Conservation (phyloP, 2,113 vertebrate species). For the Amblyornis subalaris region DNA sequence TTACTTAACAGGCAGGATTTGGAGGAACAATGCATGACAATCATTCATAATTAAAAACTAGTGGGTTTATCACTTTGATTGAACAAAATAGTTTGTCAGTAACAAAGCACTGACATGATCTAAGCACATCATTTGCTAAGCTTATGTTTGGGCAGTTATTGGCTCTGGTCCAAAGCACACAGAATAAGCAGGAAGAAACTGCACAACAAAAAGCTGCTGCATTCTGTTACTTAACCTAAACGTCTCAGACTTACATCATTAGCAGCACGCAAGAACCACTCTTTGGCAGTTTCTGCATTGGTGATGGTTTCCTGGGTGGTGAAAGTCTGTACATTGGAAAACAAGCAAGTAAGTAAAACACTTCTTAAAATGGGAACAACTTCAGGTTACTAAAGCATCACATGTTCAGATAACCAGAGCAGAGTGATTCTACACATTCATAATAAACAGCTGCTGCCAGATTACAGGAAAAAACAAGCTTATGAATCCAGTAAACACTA, state of each 20-base stretch:
- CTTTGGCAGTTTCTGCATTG: constrained; percentile 92
- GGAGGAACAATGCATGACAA: neutral
- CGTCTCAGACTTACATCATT: constrained; percentile 81
- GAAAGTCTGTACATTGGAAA: constrained; percentile 80
- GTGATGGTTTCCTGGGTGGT: constrained; percentile 99
- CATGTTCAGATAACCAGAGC: neutral
- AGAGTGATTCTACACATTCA: neutral
- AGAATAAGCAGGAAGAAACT: neutral
- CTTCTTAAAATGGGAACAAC: neutral
- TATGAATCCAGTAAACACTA: neutral
- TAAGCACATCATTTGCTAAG: neutral
- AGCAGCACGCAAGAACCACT: constrained; percentile 88
- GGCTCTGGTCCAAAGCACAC: neutral
- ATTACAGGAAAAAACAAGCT: neutral
- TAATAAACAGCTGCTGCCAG: neutral
- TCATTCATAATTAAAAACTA: neutral
- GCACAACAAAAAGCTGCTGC: neutral
- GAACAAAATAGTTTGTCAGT: neutral
- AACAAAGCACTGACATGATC: neutral
- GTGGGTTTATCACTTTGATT: neutral
- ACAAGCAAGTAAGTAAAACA: neutral
- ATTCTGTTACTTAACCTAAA: neutral
- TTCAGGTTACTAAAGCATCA: neutral
- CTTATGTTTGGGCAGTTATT: neutral
- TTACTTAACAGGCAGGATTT: neutral